Percentiles rank a stretch among this genome's conserved stretches.
Evolutionary conservation across 2,113 vertebrate genomes (phyloP).

Genomic region (Tyto alba): DNA sequence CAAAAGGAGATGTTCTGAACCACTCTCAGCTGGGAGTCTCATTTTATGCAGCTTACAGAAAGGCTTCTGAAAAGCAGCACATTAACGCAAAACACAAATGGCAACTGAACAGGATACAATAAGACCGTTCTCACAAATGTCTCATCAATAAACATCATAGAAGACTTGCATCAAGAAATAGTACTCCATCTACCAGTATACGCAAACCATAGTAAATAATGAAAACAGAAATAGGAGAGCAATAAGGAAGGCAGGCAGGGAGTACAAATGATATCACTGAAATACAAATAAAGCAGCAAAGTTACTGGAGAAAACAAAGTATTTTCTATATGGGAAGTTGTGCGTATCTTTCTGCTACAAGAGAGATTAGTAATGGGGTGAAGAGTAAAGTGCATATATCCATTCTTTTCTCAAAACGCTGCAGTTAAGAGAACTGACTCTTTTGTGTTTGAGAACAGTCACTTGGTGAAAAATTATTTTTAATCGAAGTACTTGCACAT

Average conservation of each 20-base stretch:
- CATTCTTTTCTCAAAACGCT: not conserved
- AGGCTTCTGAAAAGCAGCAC: not conserved
- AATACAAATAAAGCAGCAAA: constrained; percentile 22
- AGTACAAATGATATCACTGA: not conserved
- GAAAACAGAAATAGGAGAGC: constrained; percentile 9
- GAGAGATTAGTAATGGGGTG: not conserved
- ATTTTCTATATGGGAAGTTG: not conserved
- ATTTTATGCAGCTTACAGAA: not conserved
- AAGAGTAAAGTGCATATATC: not conserved
- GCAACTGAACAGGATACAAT: not conserved
- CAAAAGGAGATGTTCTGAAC: not conserved
- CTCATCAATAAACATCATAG: constrained; percentile 45
- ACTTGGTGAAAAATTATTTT: not conserved
- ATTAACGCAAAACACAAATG: not conserved
- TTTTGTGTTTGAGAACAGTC: not conserved
- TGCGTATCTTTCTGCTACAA: not conserved
- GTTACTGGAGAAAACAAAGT: not conserved
- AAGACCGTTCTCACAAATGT: not conserved
- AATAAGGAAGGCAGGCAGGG: constrained; percentile 27
- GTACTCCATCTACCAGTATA: not conserved
- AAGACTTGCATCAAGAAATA: constrained; percentile 4
- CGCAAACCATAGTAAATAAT: not conserved
- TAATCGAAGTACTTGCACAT: not conserved
- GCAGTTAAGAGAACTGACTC: not conserved
- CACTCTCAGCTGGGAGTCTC: not conserved